phyloP scores from a whole-genome alignment of 1,140 invertebrate species.

The Rhopalosiphum padi region DNA sequence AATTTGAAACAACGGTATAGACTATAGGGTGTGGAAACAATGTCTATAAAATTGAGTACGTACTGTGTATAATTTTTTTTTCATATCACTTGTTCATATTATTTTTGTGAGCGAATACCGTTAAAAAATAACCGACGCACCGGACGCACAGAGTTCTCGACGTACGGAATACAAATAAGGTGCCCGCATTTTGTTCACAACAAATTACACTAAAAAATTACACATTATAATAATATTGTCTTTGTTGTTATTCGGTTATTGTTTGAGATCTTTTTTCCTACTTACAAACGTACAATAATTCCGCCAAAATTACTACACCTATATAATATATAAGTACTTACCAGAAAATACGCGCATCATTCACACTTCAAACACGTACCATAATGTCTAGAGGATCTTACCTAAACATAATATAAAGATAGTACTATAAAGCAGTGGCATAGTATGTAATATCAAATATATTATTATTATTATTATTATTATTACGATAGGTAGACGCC shows the following conservation, averaged over 20 bases:
- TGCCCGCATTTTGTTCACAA: constrained; percentile 38
- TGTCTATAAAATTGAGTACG: not conserved
- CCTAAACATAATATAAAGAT: no score
- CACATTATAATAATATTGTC: not conserved
- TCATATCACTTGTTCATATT: not conserved
- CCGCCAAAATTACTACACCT: not conserved
- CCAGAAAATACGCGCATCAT: not conserved
- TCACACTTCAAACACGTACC: constrained; percentile 17
- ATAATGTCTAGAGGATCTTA: not conserved
- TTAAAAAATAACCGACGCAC: constrained; percentile 16
- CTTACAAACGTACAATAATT: not conserved
- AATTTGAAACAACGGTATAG: not conserved
- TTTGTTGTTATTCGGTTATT: constrained; percentile 1
- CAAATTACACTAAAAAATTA: constrained; percentile 30
- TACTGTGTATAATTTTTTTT: not conserved
- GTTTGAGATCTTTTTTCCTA: constrained; percentile 10
- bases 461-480: not conserved
- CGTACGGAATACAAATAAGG: constrained; percentile 48
- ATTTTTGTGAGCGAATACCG: constrained; percentile 22
- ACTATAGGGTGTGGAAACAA: not conserved
- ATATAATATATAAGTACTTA: not conserved
- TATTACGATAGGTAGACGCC: no score
- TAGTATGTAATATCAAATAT: no score
- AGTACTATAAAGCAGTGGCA: no score
- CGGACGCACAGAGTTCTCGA: constrained; percentile 20